Percentiles rank a stretch among this genome's conserved stretches.
Evolutionary conservation across 2,888 invertebrate species (phyloP).

Genomic region (Portevinia maculata): DNA sequence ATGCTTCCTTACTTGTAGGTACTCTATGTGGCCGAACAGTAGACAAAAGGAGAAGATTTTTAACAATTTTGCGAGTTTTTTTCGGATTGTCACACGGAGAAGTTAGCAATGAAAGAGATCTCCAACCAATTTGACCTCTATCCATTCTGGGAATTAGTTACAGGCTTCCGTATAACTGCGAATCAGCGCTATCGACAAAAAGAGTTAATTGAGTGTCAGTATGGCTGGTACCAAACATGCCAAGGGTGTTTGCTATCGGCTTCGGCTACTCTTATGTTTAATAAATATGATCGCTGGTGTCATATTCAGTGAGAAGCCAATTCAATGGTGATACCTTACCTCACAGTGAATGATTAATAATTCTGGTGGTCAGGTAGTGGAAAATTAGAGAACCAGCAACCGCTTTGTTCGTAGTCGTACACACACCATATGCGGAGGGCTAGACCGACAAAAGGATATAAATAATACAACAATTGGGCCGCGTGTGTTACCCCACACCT

Average conservation of each 20-base stretch:
- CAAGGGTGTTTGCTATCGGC: conserved; percentile 2
- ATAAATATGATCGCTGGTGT: conserved; percentile 38
- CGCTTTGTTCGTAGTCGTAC: conserved; percentile 59
- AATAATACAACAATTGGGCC: conserved; percentile 74
- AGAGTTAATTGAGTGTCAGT: conserved; percentile 25
- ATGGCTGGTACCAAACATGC: conserved; percentile 1
- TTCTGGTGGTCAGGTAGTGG: conserved; percentile 48
- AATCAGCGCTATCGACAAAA: conserved; percentile 16
- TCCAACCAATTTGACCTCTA: conserved; percentile 22
- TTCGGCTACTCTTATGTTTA: conserved; percentile 33
- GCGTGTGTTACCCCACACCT: conserved; percentile 64
- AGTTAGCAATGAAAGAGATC: not conserved
- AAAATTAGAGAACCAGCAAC: conserved; percentile 53
- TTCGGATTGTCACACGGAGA: conserved; percentile 5
- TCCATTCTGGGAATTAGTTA: conserved; percentile 26
- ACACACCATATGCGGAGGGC: conserved; percentile 57
- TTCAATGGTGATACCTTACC: conserved; percentile 37
- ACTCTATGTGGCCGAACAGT: conserved; percentile 39
- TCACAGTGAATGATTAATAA: conserved; percentile 52
- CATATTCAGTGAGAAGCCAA: conserved; percentile 11
- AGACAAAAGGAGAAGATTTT: conserved; percentile 8
- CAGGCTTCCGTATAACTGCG: conserved; percentile 19
- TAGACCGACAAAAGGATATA: conserved; percentile 71
- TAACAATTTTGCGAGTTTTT: conserved; percentile 28
- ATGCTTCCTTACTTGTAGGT: conserved; percentile 5